These are phyloP conservation scores for Molossus molossus DNA, from an alignment of 2,797 vertebrate genomes.

Conservation along the genomic window DNA sequence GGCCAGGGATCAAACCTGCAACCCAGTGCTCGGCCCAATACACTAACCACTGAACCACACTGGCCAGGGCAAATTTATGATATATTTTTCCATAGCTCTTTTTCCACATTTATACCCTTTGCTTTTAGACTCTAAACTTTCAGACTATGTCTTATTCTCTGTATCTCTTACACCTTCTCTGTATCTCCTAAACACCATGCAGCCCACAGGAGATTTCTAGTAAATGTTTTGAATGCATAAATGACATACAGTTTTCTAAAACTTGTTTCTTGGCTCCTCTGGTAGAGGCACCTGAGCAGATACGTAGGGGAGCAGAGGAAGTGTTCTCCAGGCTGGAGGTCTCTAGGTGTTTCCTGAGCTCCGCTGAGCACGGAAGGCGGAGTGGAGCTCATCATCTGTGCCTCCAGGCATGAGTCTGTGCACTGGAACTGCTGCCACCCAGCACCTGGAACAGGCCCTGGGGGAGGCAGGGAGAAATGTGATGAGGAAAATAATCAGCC, in stretches of 20 bases:
- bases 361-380: neutral
- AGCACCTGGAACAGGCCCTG: neutral
- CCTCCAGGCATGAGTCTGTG: neutral
- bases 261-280: neutral
- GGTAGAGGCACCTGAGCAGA: neutral
- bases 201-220: neutral
- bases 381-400: neutral
- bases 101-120: neutral
- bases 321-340: neutral
- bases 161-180: neutral
- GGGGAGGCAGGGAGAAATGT: neutral
- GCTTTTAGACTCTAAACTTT: neutral
- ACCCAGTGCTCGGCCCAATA: no score
- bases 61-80: neutral
- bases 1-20: no score
- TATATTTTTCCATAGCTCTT: neutral
- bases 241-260: neutral
- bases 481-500: conserved; percentile 37
- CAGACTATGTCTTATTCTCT: neutral
- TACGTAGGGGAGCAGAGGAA: neutral
- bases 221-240: neutral
- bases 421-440: neutral
- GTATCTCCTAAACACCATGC: neutral
- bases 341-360: neutral
- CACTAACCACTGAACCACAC: no score